A percentile compares a stretch with the other conserved stretches of the same genome.
These are phyloP conservation scores for Mobula birostris DNA, from an alignment of 2,113 vertebrate genomes.

Conservation along the genomic window DNA sequence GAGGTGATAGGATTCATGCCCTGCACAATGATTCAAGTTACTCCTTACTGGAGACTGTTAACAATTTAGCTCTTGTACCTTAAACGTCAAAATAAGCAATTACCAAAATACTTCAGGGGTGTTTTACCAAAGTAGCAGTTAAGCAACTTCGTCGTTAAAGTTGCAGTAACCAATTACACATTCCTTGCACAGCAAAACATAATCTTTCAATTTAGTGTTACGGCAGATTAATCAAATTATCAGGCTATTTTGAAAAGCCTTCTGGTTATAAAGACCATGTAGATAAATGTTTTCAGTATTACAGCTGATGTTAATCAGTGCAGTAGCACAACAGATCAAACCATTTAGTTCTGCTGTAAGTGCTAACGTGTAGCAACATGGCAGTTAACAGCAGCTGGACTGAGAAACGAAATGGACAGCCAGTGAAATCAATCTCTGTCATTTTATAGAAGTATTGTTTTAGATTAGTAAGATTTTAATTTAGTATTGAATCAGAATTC, in stretches of 20 bases:
- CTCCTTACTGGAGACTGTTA: background rate
- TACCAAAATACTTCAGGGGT: background rate
- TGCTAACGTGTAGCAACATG: background rate
- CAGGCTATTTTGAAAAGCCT: background rate
- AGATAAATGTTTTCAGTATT: background rate
- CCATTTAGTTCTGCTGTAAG: background rate
- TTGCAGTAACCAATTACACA: background rate
- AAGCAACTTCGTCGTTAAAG: background rate
- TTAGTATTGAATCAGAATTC: background rate
- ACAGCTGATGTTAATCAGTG: background rate
- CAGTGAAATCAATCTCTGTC: background rate
- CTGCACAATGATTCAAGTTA: no score
- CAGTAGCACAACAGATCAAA: background rate
- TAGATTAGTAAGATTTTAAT: background rate
- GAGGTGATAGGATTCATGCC: no score
- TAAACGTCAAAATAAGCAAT: background rate
- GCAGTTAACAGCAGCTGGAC: background rate
- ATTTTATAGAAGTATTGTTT: background rate
- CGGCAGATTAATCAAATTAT: background rate
- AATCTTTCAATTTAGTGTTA: background rate
- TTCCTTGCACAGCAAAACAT: background rate
- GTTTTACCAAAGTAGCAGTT: background rate
- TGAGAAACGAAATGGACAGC: background rate
- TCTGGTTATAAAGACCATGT: background rate
- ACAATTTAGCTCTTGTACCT: background rate